Evolutionary conservation across 1,140 invertebrate genomes (phyloP).

Genomic region (Drosophila pachea): DNA sequence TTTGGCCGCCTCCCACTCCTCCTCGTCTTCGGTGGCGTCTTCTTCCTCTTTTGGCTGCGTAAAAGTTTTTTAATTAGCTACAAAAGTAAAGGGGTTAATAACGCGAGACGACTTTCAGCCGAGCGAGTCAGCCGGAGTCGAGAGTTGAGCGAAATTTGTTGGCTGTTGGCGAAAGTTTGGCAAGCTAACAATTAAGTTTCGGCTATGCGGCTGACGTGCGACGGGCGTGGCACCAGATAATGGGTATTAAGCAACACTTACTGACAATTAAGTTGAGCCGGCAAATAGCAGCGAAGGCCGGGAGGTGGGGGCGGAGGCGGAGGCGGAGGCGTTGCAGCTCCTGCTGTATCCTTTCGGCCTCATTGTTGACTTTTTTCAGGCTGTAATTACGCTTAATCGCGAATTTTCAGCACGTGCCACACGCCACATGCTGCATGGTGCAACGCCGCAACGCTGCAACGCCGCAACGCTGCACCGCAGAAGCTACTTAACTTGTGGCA

Average conservation of each 20-base stretch:
- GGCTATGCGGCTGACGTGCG: constrained; percentile 60
- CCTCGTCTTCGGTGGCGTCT: too few relatives aligned
- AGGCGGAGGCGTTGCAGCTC: neutral
- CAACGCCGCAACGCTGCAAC: constrained; percentile 2
- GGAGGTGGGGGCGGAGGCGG: neutral
- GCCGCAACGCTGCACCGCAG: neutral
- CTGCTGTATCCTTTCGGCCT: constrained; percentile 15
- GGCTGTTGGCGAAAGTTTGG: constrained; percentile 67
- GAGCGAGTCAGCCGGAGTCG: constrained; percentile 7
- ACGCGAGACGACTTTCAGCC: constrained; percentile 37
- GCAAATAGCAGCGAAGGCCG: neutral
- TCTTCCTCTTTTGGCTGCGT: constrained; percentile 20
- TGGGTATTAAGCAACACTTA: constrained; percentile 75
- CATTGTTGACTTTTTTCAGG: constrained; percentile 74
- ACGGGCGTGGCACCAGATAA: constrained; percentile 56
- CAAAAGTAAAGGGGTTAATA: constrained; percentile 77
- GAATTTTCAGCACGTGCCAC: constrained; percentile 60
- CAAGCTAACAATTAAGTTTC: constrained; percentile 77
- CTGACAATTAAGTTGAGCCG: constrained; percentile 66
- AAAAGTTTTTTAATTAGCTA: constrained; percentile 78
- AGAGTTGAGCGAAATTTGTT: constrained; percentile 36
- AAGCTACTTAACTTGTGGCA: constrained; percentile 55
- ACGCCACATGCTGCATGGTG: constrained; percentile 39
- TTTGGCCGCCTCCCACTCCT: too few relatives aligned
- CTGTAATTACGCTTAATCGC: constrained; percentile 74